phyloP scores from a whole-genome alignment of 2,888 invertebrate genomes.

The Tachina grossa region DNA sequence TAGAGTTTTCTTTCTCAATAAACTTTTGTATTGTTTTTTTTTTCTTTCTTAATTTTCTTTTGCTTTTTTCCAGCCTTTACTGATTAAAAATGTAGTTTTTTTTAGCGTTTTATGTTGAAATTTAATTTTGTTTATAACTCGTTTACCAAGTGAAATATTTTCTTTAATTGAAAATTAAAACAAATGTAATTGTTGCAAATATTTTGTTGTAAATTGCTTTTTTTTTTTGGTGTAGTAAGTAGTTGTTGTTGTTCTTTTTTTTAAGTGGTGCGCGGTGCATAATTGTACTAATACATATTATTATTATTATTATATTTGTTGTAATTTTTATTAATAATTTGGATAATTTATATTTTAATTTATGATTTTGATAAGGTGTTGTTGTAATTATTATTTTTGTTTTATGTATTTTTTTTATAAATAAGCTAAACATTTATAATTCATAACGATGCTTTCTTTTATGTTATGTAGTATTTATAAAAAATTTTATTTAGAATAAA shows the following conservation, averaged over 20 bases:
- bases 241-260: slow-evolving; percentile 51
- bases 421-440: slow-evolving; percentile 61
- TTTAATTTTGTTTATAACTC: slow-evolving; percentile 77
- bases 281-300: slow-evolving; percentile 72
- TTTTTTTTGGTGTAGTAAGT: slow-evolving; percentile 57
- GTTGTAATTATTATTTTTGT: slow-evolving; percentile 31
- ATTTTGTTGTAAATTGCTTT: slow-evolving; percentile 44
- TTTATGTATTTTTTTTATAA: slow-evolving; percentile 16
- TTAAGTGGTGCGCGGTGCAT: slow-evolving; percentile 73
- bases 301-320: slow-evolving; percentile 21
- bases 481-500: slow-evolving; percentile 2
- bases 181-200: slow-evolving; percentile 52
- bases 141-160: slow-evolving; percentile 77
- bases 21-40: neutral
- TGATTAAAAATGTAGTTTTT: slow-evolving; percentile 67
- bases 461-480: slow-evolving; percentile 24
- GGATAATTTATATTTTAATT: slow-evolving; percentile 46
- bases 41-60: slow-evolving; percentile 55
- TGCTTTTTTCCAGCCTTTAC: slow-evolving; percentile 58
- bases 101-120: slow-evolving; percentile 72
- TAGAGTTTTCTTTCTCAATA: slow-evolving; percentile 62
- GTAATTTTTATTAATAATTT: slow-evolving; percentile 35
- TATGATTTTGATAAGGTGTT: slow-evolving; percentile 44
- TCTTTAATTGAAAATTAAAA: slow-evolving; percentile 52
- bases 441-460: slow-evolving; percentile 34